A percentile compares a stretch with the other conserved stretches of the same genome.
Evolutionary conservation across 1,140 invertebrate genomes (phyloP).

Genomic region (Brachionus plicatilis): DNA sequence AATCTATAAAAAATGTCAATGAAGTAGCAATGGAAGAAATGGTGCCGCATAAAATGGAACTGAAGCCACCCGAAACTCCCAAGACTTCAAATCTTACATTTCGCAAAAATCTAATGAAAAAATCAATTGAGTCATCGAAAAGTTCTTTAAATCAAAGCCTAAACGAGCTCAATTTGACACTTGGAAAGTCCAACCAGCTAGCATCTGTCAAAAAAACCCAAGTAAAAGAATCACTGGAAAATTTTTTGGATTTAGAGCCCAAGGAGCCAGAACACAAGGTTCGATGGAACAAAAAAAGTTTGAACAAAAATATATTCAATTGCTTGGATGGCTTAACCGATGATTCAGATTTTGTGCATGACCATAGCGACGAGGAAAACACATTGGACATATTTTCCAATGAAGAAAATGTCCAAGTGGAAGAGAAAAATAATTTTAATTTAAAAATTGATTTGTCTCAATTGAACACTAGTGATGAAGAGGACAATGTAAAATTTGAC

Average conservation of each 20-base stretch:
- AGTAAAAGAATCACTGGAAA: background rate
- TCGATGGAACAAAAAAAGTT: background rate
- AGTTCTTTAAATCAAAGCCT: background rate
- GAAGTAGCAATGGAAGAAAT: background rate
- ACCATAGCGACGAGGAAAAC: conserved; percentile 3
- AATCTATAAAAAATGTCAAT: background rate
- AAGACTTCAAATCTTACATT: conserved; percentile 24
- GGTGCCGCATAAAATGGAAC: background rate
- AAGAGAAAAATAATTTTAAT: background rate
- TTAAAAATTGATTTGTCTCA: conserved; percentile 36
- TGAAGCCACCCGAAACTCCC: conserved; percentile 20
- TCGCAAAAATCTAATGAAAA: conserved; percentile 5
- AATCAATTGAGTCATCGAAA: background rate
- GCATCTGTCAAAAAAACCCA: background rate
- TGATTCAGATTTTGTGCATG: background rate
- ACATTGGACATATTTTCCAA: conserved; percentile 4
- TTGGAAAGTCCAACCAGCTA: background rate
- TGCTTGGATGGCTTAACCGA: background rate
- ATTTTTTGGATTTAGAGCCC: background rate
- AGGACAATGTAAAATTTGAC: background rate
- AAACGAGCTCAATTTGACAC: background rate
- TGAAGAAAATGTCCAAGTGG: background rate
- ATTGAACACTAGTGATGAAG: conserved; percentile 9
- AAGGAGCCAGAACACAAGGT: background rate
- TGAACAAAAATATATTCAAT: background rate